Conservation (phyloP, 2,888 invertebrate genomes). For the Tuta absoluta region DNA sequence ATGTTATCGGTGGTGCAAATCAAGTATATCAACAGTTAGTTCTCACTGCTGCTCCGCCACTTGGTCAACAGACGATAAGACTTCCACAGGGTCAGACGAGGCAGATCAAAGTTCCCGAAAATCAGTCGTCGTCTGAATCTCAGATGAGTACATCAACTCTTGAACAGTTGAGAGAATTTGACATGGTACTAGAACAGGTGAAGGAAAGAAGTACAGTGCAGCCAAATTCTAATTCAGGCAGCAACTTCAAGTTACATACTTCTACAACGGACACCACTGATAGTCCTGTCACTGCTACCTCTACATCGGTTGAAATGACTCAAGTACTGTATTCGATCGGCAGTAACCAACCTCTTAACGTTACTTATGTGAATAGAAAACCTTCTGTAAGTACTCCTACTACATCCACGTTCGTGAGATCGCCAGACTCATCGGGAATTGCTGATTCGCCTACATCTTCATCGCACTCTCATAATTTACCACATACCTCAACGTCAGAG, state of each 20-base stretch:
- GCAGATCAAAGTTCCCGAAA: conserved; percentile 59
- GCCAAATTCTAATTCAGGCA: conserved; percentile 57
- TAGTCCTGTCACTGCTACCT: conserved; percentile 46
- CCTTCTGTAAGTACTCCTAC: conserved; percentile 59
- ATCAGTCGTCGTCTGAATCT: conserved; percentile 73
- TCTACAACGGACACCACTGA: conserved; percentile 59
- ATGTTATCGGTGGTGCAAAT: conserved; percentile 80
- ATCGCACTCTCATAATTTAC: conserved; percentile 51
- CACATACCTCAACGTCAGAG: conserved; percentile 60
- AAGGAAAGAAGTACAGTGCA: conserved; percentile 87
- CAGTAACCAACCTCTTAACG: conserved; percentile 63
- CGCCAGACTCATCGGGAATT: conserved; percentile 69
- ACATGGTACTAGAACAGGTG: conserved; percentile 90
- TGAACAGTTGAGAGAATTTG: conserved; percentile 89
- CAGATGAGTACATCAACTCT: conserved; percentile 87
- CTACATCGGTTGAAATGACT: conserved; percentile 52
- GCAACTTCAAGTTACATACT: conserved; percentile 52
- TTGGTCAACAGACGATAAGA: conserved; percentile 71
- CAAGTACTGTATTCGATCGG: conserved; percentile 71
- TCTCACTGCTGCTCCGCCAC: conserved; percentile 71
- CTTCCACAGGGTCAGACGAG: conserved; percentile 62
- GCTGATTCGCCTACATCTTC: conserved; percentile 66
- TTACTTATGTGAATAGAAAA: conserved; percentile 72
- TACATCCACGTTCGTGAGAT: conserved; percentile 61
- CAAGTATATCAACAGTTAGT: conserved; percentile 79